These are phyloP conservation scores for Botia kubotai DNA, from an alignment of 2,797 vertebrate species.

Conservation along the genomic window DNA sequence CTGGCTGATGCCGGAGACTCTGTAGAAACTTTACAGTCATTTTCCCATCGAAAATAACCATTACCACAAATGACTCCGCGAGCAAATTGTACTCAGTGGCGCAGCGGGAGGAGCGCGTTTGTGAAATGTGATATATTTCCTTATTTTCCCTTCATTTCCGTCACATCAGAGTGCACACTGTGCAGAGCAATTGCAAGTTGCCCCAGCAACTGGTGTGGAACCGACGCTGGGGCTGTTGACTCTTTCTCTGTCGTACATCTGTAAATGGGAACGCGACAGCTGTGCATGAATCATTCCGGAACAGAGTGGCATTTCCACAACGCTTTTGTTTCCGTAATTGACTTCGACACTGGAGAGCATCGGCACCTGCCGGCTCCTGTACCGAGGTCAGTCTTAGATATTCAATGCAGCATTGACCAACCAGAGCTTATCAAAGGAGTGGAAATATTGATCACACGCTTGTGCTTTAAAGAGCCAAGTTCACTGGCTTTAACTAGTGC, in stretches of 20 bases:
- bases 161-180: conserved; percentile 23
- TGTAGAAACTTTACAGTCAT: conserved; percentile 20
- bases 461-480: conserved; percentile 6
- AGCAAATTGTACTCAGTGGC: conserved; percentile 24
- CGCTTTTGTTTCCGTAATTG: conserved; percentile 62
- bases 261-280: conserved; percentile 30
- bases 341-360: conserved; percentile 42
- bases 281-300: conserved; percentile 46
- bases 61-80: conserved; percentile 39
- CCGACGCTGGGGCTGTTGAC: conserved; percentile 3
- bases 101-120: conserved; percentile 10
- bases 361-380: conserved; percentile 45
- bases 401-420: conserved; percentile 55
- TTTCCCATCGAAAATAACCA: conserved; percentile 19
- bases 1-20: conserved; percentile 1
- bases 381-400: conserved; percentile 33
- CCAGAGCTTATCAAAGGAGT: conserved; percentile 40
- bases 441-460: conserved; percentile 50
- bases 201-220: conserved; percentile 7
- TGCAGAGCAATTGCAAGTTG: conserved; percentile 12
- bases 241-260: not conserved
- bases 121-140: conserved; percentile 42
- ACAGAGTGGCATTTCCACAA: conserved; percentile 44
- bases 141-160: conserved; percentile 8
- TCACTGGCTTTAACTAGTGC: conserved; percentile 48